A percentile compares a stretch with the other conserved stretches of the same genome.
Evolutionary conservation across 2,888 invertebrate species (phyloP).

Genomic region (Eupithecia vulgata): DNA sequence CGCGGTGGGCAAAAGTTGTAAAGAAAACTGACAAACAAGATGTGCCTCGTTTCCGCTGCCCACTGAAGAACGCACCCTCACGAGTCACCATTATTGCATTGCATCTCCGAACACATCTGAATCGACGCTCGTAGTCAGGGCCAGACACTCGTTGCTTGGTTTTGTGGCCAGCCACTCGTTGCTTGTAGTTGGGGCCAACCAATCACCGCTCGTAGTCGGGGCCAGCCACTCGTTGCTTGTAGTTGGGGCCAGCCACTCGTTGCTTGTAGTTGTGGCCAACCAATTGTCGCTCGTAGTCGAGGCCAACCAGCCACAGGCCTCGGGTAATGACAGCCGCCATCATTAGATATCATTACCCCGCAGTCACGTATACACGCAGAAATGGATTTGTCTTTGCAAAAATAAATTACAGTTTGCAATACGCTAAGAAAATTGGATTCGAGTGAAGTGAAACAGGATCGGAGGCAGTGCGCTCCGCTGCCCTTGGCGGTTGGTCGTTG

Average conservation of each 20-base stretch:
- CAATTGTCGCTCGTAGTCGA: background rate
- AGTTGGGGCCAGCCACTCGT: background rate
- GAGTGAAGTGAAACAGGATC: slow-evolving; percentile 76
- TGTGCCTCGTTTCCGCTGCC: background rate
- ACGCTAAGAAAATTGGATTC: slow-evolving; percentile 81
- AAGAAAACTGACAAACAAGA: background rate
- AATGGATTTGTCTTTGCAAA: slow-evolving; percentile 84
- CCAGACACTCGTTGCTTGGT: too few relatives aligned
- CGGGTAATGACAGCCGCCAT: slow-evolving; percentile 74
- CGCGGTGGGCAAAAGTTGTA: background rate
- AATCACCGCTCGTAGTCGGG: background rate
- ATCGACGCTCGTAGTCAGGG: background rate
- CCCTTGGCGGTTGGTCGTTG: slow-evolving; percentile 53
- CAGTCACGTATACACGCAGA: slow-evolving; percentile 79
- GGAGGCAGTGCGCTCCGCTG: slow-evolving; percentile 50
- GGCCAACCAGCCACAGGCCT: slow-evolving; percentile 5
- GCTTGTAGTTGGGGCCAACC: background rate
- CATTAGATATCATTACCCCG: slow-evolving; percentile 80
- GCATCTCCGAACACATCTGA: background rate
- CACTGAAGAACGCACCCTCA: background rate
- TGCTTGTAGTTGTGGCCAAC: background rate
- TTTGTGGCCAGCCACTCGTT: background rate
- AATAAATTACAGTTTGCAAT: slow-evolving; percentile 82
- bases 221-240: background rate
- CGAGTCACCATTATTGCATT: background rate